Percentiles rank a stretch among this genome's conserved stretches.
phyloP scores from a whole-genome alignment of 2,113 vertebrate genomes.

The Stomatorhinus ivindoensis region DNA sequence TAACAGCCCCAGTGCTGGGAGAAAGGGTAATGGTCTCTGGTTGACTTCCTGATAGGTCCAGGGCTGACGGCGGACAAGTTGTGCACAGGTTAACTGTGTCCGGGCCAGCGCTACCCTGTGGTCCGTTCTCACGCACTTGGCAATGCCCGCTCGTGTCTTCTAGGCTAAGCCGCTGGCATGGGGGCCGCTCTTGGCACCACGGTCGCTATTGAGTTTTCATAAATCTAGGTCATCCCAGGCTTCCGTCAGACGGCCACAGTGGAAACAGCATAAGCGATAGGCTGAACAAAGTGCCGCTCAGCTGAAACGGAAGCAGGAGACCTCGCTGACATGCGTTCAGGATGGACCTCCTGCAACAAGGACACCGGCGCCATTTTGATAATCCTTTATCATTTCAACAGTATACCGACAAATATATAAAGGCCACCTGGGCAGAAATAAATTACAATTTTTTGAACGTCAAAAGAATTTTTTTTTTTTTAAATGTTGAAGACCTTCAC shows the following conservation, averaged over 20 bases:
- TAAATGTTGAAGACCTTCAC: not conserved
- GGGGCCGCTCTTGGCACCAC: slow-evolving; percentile 37
- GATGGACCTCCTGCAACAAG: not conserved
- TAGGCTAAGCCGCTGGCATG: slow-evolving; percentile 42
- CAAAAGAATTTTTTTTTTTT: not conserved
- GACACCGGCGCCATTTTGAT: not conserved
- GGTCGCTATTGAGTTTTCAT: slow-evolving; percentile 49
- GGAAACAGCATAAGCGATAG: slow-evolving; percentile 50
- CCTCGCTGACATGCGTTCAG: slow-evolving; percentile 36
- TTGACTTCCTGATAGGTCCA: slow-evolving; percentile 6
- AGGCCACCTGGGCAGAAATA: not conserved
- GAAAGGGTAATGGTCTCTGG: slow-evolving; percentile 21
- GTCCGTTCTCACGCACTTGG: slow-evolving; percentile 37
- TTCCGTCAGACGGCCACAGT: slow-evolving; percentile 35
- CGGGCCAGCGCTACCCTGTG: not conserved
- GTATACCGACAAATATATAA: not conserved
- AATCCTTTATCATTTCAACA: not conserved
- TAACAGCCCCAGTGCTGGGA: slow-evolving; percentile 33
- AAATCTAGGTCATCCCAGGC: slow-evolving; percentile 56
- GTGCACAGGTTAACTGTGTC: slow-evolving; percentile 6
- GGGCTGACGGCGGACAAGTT: slow-evolving; percentile 2
- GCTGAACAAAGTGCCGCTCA: slow-evolving; percentile 30
- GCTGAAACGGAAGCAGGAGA: slow-evolving; percentile 39
- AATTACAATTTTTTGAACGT: slow-evolving; percentile 4
- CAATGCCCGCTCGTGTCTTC: slow-evolving; percentile 30